phyloP scores from a whole-genome alignment of 2,797 vertebrate species.

The Anableps anableps region DNA sequence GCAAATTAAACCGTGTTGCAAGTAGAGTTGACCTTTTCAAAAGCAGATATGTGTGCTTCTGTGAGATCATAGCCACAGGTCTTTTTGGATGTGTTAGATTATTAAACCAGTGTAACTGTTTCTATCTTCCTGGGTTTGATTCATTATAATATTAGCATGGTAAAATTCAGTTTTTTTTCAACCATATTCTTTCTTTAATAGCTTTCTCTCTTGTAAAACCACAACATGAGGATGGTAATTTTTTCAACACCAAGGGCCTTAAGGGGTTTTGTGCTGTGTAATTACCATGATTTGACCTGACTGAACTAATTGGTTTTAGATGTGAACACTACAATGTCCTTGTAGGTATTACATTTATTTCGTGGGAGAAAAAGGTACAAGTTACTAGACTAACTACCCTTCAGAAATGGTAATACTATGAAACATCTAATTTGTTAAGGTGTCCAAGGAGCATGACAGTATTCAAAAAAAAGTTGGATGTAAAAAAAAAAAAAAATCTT shows the following conservation, averaged over 20 bases:
- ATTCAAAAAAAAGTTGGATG: neutral
- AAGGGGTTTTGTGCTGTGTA: neutral
- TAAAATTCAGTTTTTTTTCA: neutral
- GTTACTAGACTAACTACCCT: neutral
- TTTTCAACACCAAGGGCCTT: neutral
- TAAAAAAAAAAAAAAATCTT: neutral
- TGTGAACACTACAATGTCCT: neutral
- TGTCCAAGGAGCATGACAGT: neutral
- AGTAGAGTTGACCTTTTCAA: slow-evolving; percentile 43
- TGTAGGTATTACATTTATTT: neutral
- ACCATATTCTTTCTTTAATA: neutral
- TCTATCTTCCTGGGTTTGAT: neutral
- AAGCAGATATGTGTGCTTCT: neutral
- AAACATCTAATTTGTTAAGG: neutral
- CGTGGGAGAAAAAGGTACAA: neutral
- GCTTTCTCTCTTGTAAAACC: neutral
- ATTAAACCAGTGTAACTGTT: slow-evolving; percentile 25
- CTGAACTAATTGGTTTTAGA: neutral
- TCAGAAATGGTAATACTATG: neutral
- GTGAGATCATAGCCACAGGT: slow-evolving; percentile 11
- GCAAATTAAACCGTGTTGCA: slow-evolving; percentile 39
- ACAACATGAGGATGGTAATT: neutral
- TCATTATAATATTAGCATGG: neutral
- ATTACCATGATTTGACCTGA: neutral
- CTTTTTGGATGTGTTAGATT: slow-evolving; percentile 25